Base-by-base conservation (phyloP, 2,888 invertebrate genomes). In the Campopleginae sp. region DNA sequence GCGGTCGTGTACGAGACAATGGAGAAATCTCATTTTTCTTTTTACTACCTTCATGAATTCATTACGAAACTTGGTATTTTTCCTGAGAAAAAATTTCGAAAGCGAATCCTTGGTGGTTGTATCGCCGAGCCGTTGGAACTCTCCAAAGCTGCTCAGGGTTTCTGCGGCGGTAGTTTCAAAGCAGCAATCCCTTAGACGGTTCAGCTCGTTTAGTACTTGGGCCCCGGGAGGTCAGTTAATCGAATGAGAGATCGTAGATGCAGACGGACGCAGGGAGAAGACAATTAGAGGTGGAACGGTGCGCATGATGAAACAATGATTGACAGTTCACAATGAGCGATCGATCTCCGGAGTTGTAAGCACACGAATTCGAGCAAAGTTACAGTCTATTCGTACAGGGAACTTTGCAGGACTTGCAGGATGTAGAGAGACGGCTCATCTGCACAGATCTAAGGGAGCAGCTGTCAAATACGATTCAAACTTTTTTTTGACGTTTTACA, bases 171-270 rank as follows among this genome's bases (percentile, higher is more conserved):
- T 54, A 54, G 68, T 71, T 75, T 70, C 27, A 75, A 33, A 54
- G 46, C 63, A 63, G 46, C 79, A 33, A 75, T 80, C 19, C 65
- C 76, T 76, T 70, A 65, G 63, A 71, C 75, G 46, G 71, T 76
- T 80, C 71, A 33, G 75, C 44, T 27, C 27, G 14, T 48, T 23
- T 70, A 79, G 75, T 54, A 71, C 71, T 84, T 80, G 51, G 51
- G 71, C 83, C 75, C 80, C 75, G 83, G 80, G 66, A 80, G 70
- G 54, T 75, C 65, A 65, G 65, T 66, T 84, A 71, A 84, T 84
- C 79, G 80, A 84, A 80, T 76, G 65, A 80, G 70, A 65, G 46
- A 84, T 33, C 61, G 31, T 44, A 33, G 75, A 70, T 31, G n/a
- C 27, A 48, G 61, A 70, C 61, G 51, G 68, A 38, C 8, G 68